These are phyloP conservation scores for Lepidocyrtoides sp. DNA, from an alignment of 2,888 invertebrate genomes.

Conservation along the genomic window DNA sequence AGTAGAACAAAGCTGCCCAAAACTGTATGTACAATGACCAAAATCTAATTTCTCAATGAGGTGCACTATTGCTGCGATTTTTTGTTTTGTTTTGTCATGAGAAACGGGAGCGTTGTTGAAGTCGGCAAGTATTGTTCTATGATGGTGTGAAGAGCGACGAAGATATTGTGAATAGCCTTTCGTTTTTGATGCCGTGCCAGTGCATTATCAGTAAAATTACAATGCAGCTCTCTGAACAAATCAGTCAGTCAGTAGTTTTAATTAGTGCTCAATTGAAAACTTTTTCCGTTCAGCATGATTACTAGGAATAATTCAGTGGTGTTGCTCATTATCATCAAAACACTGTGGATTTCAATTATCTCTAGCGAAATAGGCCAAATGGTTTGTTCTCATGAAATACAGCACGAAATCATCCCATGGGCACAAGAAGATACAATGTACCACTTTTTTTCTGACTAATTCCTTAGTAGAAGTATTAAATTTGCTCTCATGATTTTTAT, in stretches of 20 bases:
- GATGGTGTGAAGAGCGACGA: background rate
- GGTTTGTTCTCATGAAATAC: constrained; percentile 57
- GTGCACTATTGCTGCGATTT: background rate
- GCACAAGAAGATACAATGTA: background rate
- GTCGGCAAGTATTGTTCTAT: constrained; percentile 15
- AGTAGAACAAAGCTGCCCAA: background rate
- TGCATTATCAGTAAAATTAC: constrained; percentile 13
- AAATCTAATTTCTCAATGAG: background rate
- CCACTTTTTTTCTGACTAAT: constrained; percentile 53
- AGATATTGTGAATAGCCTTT: constrained; percentile 23
- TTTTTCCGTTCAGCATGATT: constrained; percentile 69
- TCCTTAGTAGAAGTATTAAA: constrained; percentile 4
- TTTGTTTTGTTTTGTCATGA: background rate
- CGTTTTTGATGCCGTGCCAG: constrained; percentile 12
- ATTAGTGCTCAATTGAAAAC: constrained; percentile 75
- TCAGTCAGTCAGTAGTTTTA: constrained; percentile 60
- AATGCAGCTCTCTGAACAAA: constrained; percentile 24
- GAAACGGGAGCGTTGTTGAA: constrained; percentile 44
- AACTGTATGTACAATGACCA: background rate
- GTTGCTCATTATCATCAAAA: constrained; percentile 66
- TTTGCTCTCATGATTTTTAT: constrained; percentile 52
- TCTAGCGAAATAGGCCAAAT: constrained; percentile 64
- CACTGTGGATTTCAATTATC: constrained; percentile 77
- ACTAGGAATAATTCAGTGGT: constrained; percentile 69
- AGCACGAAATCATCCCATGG: constrained; percentile 36